phyloP scores from a whole-genome alignment of 2,113 vertebrate genomes.

The Gasterosteus nipponicus region DNA sequence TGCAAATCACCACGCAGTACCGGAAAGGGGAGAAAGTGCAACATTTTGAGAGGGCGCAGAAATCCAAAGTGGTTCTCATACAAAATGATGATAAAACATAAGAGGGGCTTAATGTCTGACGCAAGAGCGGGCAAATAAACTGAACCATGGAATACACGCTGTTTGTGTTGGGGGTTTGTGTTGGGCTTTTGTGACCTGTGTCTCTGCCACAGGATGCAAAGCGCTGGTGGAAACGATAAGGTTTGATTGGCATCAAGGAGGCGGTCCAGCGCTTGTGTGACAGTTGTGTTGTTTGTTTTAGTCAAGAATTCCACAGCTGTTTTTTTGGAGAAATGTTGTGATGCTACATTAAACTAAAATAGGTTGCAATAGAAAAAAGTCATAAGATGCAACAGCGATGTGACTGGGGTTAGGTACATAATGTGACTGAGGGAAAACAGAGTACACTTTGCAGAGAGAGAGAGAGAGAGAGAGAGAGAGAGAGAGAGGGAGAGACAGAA shows the following conservation, averaged over 20 bases:
- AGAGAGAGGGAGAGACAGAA: constrained; percentile 19
- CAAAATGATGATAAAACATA: constrained; percentile 52
- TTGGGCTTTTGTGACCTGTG: constrained; percentile 32
- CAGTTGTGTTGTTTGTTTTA: constrained; percentile 26
- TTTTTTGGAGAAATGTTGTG: neutral
- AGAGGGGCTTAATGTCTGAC: constrained; percentile 68
- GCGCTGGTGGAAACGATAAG: constrained; percentile 54
- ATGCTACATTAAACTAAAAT: neutral
- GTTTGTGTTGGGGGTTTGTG: constrained; percentile 19
- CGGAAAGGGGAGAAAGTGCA: constrained; percentile 1
- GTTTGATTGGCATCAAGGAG: constrained; percentile 46
- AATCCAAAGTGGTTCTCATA: constrained; percentile 12
- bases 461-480: constrained; percentile 23
- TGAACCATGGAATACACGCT: neutral
- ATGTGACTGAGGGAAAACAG: constrained; percentile 6
- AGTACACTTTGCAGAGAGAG: neutral
- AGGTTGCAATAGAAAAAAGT: constrained; percentile 1
- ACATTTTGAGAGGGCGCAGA: neutral
- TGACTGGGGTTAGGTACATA: neutral
- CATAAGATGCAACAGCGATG: neutral
- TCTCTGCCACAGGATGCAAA: constrained; percentile 41
- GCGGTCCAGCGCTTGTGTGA: constrained; percentile 7
- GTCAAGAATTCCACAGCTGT: neutral
- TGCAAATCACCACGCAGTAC: constrained; percentile 37
- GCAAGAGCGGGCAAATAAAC: constrained; percentile 29